Percentiles rank a stretch among this genome's conserved stretches.
Conservation (phyloP, 2,888 invertebrate species). For the Sialis fuliginosa region DNA sequence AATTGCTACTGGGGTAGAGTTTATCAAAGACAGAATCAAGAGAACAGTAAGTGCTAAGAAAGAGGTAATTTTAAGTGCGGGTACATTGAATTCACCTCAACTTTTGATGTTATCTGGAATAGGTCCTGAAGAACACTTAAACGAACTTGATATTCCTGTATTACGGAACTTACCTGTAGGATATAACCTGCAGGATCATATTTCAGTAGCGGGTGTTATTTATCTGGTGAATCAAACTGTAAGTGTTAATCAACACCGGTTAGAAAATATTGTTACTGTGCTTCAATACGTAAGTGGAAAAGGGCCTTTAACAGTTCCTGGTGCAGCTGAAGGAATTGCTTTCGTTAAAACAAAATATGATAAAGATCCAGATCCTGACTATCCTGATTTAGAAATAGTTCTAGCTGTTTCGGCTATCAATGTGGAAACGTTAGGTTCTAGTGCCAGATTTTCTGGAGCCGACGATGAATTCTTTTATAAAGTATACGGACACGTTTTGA, state of each 20-base stretch:
- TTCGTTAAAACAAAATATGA: slow-evolving; percentile 51
- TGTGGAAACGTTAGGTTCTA: slow-evolving; percentile 50
- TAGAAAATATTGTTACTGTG: slow-evolving; percentile 29
- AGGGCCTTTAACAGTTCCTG: slow-evolving; percentile 60
- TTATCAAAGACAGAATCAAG: slow-evolving; percentile 37
- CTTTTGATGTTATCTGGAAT: slow-evolving; percentile 72
- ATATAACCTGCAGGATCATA: slow-evolving; percentile 65
- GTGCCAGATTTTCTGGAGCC: slow-evolving; percentile 45
- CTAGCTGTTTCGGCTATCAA: slow-evolving; percentile 60
- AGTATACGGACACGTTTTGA: slow-evolving; percentile 32
- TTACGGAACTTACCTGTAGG: slow-evolving; percentile 58
- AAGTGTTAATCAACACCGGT: slow-evolving; percentile 42
- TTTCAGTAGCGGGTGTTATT: slow-evolving; percentile 51
- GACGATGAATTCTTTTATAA: slow-evolving; percentile 36
- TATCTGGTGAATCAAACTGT: slow-evolving; percentile 53
- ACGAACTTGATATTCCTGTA: slow-evolving; percentile 37
- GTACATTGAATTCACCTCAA: slow-evolving; percentile 71
- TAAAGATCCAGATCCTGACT: slow-evolving; percentile 24
- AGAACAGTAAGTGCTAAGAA: slow-evolving; percentile 38
- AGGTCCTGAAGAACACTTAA: slow-evolving; percentile 45
- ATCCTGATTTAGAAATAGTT: slow-evolving; percentile 66
- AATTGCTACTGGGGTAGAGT: slow-evolving; percentile 47
- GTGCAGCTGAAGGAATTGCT: slow-evolving; percentile 59
- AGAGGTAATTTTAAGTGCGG: slow-evolving; percentile 65
- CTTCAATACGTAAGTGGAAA: slow-evolving; percentile 43